These are phyloP conservation scores for Cetonia aurata DNA, from an alignment of 2,888 invertebrate species.

Conservation along the genomic window DNA sequence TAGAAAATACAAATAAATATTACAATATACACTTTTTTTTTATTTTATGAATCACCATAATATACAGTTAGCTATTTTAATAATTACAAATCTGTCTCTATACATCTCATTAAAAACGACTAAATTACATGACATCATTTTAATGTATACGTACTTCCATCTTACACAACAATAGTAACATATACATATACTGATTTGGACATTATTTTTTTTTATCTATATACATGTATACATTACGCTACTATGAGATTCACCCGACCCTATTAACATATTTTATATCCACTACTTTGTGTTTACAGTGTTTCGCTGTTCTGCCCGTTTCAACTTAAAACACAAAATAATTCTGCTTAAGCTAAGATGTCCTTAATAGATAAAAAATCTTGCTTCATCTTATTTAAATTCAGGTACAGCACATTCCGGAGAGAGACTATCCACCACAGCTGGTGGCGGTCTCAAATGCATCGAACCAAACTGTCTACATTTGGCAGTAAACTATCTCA, in stretches of 20 bases:
- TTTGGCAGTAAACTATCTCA: slow-evolving; percentile 42
- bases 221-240: slow-evolving; percentile 24
- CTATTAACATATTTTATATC: slow-evolving; percentile 1
- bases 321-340: slow-evolving; percentile 19
- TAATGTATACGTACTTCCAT: slow-evolving; percentile 26
- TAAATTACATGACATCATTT: slow-evolving; percentile 37
- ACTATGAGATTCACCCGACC: slow-evolving; percentile 30
- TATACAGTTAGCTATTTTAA: slow-evolving; percentile 36
- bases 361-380: slow-evolving; percentile 41
- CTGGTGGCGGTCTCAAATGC: slow-evolving; percentile 30
- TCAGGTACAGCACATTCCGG: slow-evolving; percentile 47
- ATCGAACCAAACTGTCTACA: slow-evolving; percentile 46
- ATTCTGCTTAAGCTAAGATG: slow-evolving; percentile 24
- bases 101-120: slow-evolving; percentile 38
- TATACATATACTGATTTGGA: slow-evolving; percentile 1
- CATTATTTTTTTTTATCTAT: neutral
- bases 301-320: neutral
- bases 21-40: slow-evolving; percentile 36
- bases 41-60: slow-evolving; percentile 40
- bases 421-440: slow-evolving; percentile 19
- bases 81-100: slow-evolving; percentile 31
- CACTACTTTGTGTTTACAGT: neutral
- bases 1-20: slow-evolving; percentile 49
- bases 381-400: slow-evolving; percentile 44
- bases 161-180: slow-evolving; percentile 24